Conservation (phyloP, 2,888 invertebrate genomes). For the Gisinianus flammeolus region DNA sequence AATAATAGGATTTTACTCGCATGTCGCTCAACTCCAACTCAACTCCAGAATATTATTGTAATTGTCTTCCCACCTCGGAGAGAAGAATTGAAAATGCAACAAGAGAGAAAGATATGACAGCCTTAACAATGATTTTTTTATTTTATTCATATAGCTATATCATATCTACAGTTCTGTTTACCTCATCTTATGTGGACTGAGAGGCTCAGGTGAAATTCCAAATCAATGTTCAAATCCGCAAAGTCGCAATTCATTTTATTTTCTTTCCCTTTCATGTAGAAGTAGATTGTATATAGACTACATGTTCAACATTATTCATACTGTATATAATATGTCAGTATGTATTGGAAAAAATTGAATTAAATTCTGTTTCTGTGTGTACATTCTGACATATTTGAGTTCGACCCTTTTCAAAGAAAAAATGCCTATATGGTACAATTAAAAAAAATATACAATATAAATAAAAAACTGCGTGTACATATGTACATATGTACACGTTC, state of each 20-base stretch:
- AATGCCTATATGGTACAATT: neutral
- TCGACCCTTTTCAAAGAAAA: slow-evolving; percentile 5
- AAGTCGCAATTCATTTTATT: neutral
- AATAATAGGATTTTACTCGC: slow-evolving; percentile 24
- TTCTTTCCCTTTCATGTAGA: neutral
- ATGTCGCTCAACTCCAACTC: slow-evolving; percentile 32
- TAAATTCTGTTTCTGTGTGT: neutral
- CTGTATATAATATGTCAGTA: neutral
- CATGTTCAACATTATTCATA: neutral
- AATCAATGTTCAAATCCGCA: neutral
- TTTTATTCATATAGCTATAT: slow-evolving; percentile 9
- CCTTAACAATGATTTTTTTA: slow-evolving; percentile 17
- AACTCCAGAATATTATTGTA: slow-evolving; percentile 4
- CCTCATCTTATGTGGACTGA: too few species aligned
- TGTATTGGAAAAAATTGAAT: slow-evolving; percentile 1
- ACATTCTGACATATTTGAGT: slow-evolving; percentile 6
- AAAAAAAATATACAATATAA: neutral
- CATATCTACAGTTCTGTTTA: neutral
- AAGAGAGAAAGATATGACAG: slow-evolving; percentile 5
- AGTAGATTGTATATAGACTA: neutral
- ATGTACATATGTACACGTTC: neutral
- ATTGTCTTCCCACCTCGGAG: slow-evolving; percentile 27
- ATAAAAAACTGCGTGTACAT: neutral
- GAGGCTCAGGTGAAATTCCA: slow-evolving; percentile 30
- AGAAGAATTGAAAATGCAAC: slow-evolving; percentile 21